Base-by-base conservation (phyloP, 2,888 invertebrate genomes). In the Lochmaea crataegi region DNA sequence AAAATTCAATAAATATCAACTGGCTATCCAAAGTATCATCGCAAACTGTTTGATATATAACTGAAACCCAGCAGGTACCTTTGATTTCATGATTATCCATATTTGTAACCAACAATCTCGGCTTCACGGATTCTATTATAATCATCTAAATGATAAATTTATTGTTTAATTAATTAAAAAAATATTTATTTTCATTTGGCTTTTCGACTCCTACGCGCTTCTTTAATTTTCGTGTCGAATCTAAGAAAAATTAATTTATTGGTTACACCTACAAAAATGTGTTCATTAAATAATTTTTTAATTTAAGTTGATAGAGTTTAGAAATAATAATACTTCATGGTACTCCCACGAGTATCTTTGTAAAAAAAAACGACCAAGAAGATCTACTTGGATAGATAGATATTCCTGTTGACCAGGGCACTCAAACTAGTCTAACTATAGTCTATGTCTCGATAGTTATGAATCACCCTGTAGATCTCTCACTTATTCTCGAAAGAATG, bases 31-130 rank as follows among this genome's bases (percentile, higher is more conserved):
- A 60, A 68, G 26, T 60, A 61, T 60, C 53, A 70, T 64, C 70
- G 70, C 64, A 70, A 70, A 70, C 65, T 70, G 70, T 70, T 70
- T 70, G 70, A 70, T 70, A 65, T 70, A 70, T 70, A 70, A 70
- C 57, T 65, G 26, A 70, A 57, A 64, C 70, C 5, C 70, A 70
- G 70, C 70, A 45, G 56, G 70, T n/a, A 56, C 11, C 70, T 57
- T 64, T 56, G 12, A 32, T 64, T 57, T 64, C 69, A 57, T 64
- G 70, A 70, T 70, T 65, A 64, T 70, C 70, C 70, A 57, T 70
- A 70, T 70, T 70, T 70, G 70, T 70, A 65, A 53, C 12, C 9
- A 61, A 38, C 58, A 10, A 61, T 61, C 42, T 42, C 61, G n/a
- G 16, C 16, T 45, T 57, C 64, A 57, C 48, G 51, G 56, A 53